These are phyloP conservation scores for Physella acuta DNA, from an alignment of 1,140 invertebrate genomes.

Conservation along the genomic window DNA sequence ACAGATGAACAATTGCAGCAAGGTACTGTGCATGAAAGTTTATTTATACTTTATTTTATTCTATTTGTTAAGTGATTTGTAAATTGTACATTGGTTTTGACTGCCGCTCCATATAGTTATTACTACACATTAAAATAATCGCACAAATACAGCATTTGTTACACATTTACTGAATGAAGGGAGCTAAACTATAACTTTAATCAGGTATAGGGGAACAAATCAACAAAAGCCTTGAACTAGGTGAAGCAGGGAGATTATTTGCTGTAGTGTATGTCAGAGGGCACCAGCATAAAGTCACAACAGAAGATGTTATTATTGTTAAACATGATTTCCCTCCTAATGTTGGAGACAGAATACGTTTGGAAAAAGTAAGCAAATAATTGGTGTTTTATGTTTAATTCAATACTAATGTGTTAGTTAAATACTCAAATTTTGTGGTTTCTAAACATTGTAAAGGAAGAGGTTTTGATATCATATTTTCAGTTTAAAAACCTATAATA, in stretches of 20 bases:
- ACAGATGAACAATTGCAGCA: slow-evolving; percentile 1
- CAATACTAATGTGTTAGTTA: neutral
- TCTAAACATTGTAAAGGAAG: too few relatives aligned
- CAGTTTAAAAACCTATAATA: too few relatives aligned
- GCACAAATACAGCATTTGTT: neutral
- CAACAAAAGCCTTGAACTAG: slow-evolving; percentile 24
- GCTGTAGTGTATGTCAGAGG: slow-evolving; percentile 81
- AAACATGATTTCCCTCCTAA: slow-evolving; percentile 82
- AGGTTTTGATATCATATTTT: too few relatives aligned
- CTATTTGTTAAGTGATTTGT: neutral
- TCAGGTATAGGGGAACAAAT: slow-evolving; percentile 23
- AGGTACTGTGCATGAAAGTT: neutral
- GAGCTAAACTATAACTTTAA: neutral
- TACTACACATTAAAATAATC: neutral
- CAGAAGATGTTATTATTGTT: slow-evolving; percentile 81
- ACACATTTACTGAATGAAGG: neutral
- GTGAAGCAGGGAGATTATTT: slow-evolving; percentile 72
- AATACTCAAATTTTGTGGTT: too few relatives aligned
- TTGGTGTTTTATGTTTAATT: neutral
- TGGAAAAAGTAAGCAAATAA: slow-evolving; percentile 76
- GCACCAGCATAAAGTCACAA: slow-evolving; percentile 84
- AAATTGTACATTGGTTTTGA: neutral
- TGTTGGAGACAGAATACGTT: slow-evolving; percentile 77
- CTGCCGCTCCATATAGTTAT: too few relatives aligned
- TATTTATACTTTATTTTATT: neutral